A percentile compares a stretch with the other conserved stretches of the same genome.
phyloP scores from a whole-genome alignment of 2,113 vertebrate genomes.

The Centropus unirufus region DNA sequence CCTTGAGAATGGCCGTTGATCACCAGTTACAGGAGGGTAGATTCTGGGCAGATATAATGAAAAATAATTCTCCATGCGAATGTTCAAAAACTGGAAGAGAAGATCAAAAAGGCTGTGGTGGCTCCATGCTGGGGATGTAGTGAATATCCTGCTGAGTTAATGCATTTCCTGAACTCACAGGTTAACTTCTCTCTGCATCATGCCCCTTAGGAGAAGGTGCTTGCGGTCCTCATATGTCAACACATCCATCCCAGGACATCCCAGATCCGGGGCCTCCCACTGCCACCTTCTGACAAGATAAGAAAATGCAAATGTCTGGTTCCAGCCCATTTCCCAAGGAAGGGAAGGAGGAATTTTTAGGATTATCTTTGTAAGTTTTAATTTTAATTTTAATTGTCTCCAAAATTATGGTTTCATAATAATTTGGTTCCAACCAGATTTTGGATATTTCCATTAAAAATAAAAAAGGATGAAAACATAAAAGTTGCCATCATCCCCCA shows the following conservation, averaged over 20 bases:
- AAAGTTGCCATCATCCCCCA: neutral
- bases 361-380: fast-evolving
- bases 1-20: neutral
- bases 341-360: neutral
- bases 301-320: neutral
- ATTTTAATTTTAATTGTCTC: neutral
- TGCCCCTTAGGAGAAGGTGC: fast-evolving
- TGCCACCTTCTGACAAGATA: constrained; percentile 48
- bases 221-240: neutral
- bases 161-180: neutral
- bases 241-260: neutral
- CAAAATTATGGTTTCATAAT: fast-evolving
- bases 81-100: neutral
- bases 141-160: neutral
- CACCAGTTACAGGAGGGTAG: neutral
- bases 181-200: neutral
- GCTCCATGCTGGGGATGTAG: neutral
- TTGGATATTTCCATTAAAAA: neutral
- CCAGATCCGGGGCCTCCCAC: neutral
- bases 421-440: neutral
- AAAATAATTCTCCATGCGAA: neutral
- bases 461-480: neutral
- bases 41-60: neutral
- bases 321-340: neutral
- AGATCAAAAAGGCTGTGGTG: neutral